These are phyloP conservation scores for Dinoponera quadriceps DNA, from an alignment of 1,140 invertebrate genomes.

Conservation along the genomic window DNA sequence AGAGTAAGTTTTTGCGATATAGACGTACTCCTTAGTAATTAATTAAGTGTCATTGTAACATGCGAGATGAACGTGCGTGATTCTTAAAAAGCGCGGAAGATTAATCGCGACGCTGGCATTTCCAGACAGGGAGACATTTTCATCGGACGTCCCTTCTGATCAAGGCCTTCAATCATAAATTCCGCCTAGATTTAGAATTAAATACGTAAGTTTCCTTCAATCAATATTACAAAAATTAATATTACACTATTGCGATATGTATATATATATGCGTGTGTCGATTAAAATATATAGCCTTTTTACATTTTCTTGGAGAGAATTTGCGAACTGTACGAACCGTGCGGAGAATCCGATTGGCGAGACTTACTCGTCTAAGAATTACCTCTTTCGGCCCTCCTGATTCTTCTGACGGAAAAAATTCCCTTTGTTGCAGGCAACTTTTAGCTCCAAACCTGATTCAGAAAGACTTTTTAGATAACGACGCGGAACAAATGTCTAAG, in stretches of 20 bases:
- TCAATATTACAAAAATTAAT: no score
- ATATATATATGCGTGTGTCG: not conserved
- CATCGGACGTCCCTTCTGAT: slow-evolving; percentile 97
- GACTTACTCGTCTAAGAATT: not conserved
- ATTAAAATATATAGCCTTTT: not conserved
- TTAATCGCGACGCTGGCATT: slow-evolving; percentile 78
- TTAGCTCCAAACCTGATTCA: slow-evolving; percentile 93
- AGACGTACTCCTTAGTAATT: not conserved
- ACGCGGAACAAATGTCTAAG: slow-evolving; percentile 89
- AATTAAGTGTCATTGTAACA: slow-evolving; percentile 24
- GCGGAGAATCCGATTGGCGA: slow-evolving; percentile 8
- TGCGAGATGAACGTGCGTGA: not conserved
- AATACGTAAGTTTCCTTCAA: slow-evolving; percentile 92
- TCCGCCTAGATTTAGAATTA: slow-evolving; percentile 97
- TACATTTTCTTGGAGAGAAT: no score
- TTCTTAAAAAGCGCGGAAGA: not conserved
- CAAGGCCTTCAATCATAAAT: slow-evolving; percentile 98
- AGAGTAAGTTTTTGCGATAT: slow-evolving; percentile 83
- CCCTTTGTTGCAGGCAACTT: slow-evolving; percentile 89
- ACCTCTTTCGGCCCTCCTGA: not conserved
- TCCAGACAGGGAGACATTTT: slow-evolving; percentile 96
- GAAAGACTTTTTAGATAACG: slow-evolving; percentile 91
- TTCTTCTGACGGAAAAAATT: not conserved
- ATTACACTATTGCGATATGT: no score
- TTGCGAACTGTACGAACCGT: not conserved